phyloP scores from a whole-genome alignment of 2,888 invertebrate species.

The Phania funesta region DNA sequence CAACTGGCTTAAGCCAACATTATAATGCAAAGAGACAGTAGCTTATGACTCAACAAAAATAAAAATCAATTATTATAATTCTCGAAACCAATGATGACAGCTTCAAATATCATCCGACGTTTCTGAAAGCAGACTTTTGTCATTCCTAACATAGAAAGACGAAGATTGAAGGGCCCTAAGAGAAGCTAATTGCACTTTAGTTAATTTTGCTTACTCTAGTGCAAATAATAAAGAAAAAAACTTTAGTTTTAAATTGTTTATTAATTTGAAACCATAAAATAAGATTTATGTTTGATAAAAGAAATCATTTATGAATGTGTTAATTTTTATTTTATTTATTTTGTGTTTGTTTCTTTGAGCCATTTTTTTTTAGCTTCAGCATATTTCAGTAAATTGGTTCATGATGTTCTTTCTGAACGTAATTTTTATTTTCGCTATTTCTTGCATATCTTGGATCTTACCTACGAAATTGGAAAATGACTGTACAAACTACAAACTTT shows the following conservation, averaged over 20 bases:
- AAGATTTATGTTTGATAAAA: constrained; percentile 53
- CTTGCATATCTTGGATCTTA: constrained; percentile 38
- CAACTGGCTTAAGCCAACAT: too few relatives aligned
- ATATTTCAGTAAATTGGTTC: background rate
- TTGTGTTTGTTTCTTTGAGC: background rate
- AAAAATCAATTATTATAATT: too few relatives aligned
- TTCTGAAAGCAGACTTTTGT: too few relatives aligned
- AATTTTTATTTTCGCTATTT: background rate
- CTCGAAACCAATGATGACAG: too few relatives aligned
- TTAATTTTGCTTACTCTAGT: too few relatives aligned
- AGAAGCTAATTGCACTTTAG: too few relatives aligned
- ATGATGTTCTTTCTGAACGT: constrained; percentile 46
- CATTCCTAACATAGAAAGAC: too few relatives aligned
- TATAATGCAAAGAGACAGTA: too few relatives aligned
- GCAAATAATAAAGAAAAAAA: background rate
- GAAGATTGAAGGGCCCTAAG: too few relatives aligned
- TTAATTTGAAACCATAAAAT: constrained; percentile 12
- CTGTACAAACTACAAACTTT: constrained; percentile 42
- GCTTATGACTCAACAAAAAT: too few relatives aligned
- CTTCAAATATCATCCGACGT: too few relatives aligned
- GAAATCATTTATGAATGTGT: constrained; percentile 51
- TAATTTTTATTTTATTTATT: constrained; percentile 43
- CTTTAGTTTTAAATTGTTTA: constrained; percentile 10
- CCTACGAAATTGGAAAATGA: constrained; percentile 34
- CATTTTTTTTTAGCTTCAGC: background rate